These are phyloP conservation scores for Mimachlamys varia DNA, from an alignment of 2,888 invertebrate genomes.

Conservation along the genomic window DNA sequence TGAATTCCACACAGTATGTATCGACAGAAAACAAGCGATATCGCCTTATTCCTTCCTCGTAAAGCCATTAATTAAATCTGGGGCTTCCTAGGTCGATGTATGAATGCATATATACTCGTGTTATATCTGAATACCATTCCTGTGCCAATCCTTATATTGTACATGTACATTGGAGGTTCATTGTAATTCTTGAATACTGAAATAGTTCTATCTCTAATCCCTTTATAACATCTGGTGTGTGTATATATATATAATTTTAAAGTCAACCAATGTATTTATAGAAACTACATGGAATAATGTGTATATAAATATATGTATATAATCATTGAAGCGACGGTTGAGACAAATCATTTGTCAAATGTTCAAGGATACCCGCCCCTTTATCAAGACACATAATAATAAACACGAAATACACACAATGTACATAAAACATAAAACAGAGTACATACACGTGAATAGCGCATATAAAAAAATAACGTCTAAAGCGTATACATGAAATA, in stretches of 20 bases:
- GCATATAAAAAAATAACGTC: too few species aligned
- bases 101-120: not conserved
- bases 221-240: not conserved
- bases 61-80: slow-evolving; percentile 11
- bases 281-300: not conserved
- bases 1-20: slow-evolving; percentile 20
- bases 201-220: not conserved
- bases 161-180: not conserved
- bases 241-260: not conserved
- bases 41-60: slow-evolving; percentile 4
- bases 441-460: too few species aligned
- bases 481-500: too few species aligned
- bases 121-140: not conserved
- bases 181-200: not conserved
- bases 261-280: not conserved
- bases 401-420: too few species aligned
- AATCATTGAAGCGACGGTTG: too few species aligned
- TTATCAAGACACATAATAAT: too few species aligned
- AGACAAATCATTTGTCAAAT: too few species aligned
- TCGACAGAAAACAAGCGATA: not conserved
- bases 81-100: not conserved
- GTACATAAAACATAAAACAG: too few species aligned
- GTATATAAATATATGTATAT: not conserved
- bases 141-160: not conserved
- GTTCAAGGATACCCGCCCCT: too few species aligned